These are phyloP conservation scores for Xylocampa areola DNA, from an alignment of 2,888 invertebrate species.

Conservation along the genomic window DNA sequence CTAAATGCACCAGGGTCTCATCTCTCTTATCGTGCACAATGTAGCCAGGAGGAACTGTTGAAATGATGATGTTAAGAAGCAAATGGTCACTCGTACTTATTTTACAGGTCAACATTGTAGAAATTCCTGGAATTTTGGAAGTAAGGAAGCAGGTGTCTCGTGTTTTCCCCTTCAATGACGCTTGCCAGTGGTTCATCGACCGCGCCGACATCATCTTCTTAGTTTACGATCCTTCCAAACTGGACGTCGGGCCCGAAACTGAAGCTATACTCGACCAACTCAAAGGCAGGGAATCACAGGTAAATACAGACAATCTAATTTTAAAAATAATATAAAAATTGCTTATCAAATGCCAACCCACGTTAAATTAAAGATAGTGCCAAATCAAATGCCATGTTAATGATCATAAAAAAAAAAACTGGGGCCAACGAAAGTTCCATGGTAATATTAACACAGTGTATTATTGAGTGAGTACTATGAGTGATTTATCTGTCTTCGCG, in stretches of 20 bases:
- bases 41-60: too few relatives aligned
- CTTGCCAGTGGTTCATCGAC: slow-evolving; percentile 99
- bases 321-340: not conserved
- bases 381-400: slow-evolving; percentile 1
- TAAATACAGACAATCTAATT: slow-evolving; percentile 63
- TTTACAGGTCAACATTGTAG: slow-evolving; percentile 97
- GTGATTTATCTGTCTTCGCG: slow-evolving; percentile 15
- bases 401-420: slow-evolving; percentile 8
- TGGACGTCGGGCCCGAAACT: slow-evolving; percentile 98
- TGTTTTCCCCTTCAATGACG: slow-evolving; percentile 98
- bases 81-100: slow-evolving; percentile 7
- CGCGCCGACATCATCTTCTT: slow-evolving; percentile 98
- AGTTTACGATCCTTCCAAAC: slow-evolving; percentile 98
- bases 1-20: too few relatives aligned
- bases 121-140: slow-evolving; percentile 98
- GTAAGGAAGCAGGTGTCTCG: slow-evolving; percentile 97
- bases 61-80: not conserved
- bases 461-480: slow-evolving; percentile 2
- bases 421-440: slow-evolving; percentile 13
- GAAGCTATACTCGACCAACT: slow-evolving; percentile 98
- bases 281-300: slow-evolving; percentile 97
- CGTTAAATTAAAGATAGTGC: not conserved
- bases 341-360: not conserved
- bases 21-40: too few relatives aligned
- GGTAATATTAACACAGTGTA: too few relatives aligned